These are phyloP conservation scores for Zapus hudsonius DNA, from an alignment of 2,113 vertebrate genomes.

Conservation along the genomic window DNA sequence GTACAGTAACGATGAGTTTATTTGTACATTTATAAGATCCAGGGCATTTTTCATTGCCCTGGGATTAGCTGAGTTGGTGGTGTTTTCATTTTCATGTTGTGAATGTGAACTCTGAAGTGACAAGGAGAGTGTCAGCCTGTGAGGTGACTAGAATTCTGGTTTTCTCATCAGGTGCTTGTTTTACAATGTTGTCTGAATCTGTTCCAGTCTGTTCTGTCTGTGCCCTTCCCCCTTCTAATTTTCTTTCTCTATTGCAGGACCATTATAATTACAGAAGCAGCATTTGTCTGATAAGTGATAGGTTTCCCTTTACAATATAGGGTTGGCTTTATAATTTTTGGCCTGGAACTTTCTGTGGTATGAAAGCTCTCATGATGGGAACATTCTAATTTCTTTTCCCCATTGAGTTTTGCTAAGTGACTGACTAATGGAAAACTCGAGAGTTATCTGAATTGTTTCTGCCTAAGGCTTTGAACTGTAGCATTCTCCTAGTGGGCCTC, in stretches of 20 bases:
- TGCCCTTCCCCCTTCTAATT: background rate
- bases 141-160: background rate
- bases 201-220: background rate
- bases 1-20: background rate
- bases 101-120: background rate
- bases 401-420: slow-evolving; percentile 8
- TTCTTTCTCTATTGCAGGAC: background rate
- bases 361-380: background rate
- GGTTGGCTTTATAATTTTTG: background rate
- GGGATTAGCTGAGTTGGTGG: background rate
- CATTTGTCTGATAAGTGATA: slow-evolving; percentile 5
- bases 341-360: background rate
- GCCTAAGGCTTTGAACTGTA: background rate
- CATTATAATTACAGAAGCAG: slow-evolving; percentile 13
- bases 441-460: background rate
- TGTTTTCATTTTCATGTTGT: background rate
- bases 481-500: background rate
- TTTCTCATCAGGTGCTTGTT: background rate
- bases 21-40: background rate
- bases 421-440: background rate
- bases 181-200: background rate
- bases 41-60: background rate
- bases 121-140: background rate
- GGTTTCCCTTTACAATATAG: slow-evolving; percentile 31
- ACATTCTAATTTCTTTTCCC: slow-evolving; percentile 8